A percentile compares a stretch with the other conserved stretches of the same genome.
phyloP scores from a whole-genome alignment of 30 jellyfish, hydroid and myxozoan species.

The Turritopsis rubra region DNA sequence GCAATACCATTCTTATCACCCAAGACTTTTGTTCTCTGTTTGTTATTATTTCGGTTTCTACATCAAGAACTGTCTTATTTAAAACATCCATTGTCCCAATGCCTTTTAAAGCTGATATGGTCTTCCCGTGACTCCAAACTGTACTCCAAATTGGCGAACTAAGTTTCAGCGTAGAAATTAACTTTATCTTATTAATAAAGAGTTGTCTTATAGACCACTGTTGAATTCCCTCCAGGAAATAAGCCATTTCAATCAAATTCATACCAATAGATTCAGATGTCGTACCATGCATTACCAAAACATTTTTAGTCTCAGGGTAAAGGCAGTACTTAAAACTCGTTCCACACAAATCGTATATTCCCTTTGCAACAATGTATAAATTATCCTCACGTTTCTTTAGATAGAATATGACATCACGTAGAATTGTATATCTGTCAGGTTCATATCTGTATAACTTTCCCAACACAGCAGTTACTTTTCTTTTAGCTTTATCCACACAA shows the following conservation, averaged over 20 bases:
- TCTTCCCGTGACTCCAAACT: background rate
- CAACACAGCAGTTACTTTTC: background rate
- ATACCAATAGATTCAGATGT: background rate
- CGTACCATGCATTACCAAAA: background rate
- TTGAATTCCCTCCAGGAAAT: background rate
- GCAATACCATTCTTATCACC: background rate
- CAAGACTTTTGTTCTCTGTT: background rate
- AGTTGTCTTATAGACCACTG: background rate
- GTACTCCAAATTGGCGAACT: background rate
- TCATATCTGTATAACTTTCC: background rate
- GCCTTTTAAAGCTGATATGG: background rate
- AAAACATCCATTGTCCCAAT: background rate
- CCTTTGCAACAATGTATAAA: background rate
- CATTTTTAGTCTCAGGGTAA: background rate
- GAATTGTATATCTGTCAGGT: background rate
- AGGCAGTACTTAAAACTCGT: background rate
- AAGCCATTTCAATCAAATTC: background rate
- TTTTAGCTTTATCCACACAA: background rate
- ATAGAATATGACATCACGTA: background rate
- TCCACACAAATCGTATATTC: background rate
- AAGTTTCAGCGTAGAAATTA: background rate
- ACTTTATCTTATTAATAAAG: background rate
- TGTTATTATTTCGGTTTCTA: background rate
- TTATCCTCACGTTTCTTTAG: background rate
- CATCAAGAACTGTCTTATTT: background rate